A percentile compares a stretch with the other conserved stretches of the same genome.
Evolutionary conservation across 23 tunicate species (phyloP).

Genomic region (Ascidia mentula): DNA sequence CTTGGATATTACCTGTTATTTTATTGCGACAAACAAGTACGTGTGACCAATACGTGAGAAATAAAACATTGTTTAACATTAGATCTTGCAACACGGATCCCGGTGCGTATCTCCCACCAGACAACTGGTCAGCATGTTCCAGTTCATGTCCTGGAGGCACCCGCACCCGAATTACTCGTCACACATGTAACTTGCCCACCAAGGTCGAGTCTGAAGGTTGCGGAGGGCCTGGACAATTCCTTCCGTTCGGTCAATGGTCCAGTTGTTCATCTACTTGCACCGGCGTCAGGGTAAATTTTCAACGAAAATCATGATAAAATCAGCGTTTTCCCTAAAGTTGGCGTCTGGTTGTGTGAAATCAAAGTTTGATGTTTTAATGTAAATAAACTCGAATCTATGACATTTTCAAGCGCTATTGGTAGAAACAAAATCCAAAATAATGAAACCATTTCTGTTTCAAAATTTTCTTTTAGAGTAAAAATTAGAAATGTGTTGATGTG

Average conservation of each 20-base stretch:
- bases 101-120: slow-evolving; percentile 34
- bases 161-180: slow-evolving; percentile 39
- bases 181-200: slow-evolving; percentile 63
- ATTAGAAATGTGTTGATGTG: background rate
- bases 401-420: too few species aligned
- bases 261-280: slow-evolving; percentile 78
- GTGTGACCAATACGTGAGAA: too few species aligned
- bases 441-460: too few species aligned
- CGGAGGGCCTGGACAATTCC: slow-evolving; percentile 76
- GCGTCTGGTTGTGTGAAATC: too few species aligned
- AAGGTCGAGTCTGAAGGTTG: slow-evolving; percentile 60
- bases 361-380: too few species aligned
- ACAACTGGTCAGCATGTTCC: slow-evolving; percentile 84
- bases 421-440: too few species aligned
- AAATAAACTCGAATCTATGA: too few species aligned
- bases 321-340: too few species aligned
- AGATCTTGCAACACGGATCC: slow-evolving; percentile 70
- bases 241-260: slow-evolving; percentile 69
- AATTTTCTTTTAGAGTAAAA: too few species aligned
- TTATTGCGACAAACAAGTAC: too few species aligned
- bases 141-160: slow-evolving; percentile 84
- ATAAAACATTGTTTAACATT: too few species aligned
- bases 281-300: slow-evolving; percentile 44
- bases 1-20: too few species aligned
- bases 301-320: background rate